Evolutionary conservation across 2,888 invertebrate species (phyloP), one percentile per base, ranked within the genome.

Genomic region (Cyaniris semiargus): DNA sequence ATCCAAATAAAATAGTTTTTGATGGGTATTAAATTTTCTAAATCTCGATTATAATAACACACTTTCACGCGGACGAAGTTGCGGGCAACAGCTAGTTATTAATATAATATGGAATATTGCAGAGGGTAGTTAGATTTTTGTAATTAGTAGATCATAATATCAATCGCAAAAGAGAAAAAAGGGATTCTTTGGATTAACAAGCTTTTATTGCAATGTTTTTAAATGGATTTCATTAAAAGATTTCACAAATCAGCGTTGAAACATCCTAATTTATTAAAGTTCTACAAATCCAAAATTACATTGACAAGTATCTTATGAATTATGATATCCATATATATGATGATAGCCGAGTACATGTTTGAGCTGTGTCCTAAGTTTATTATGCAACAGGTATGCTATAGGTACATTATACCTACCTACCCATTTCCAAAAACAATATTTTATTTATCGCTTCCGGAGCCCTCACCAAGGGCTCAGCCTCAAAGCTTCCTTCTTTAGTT

Each of bases 291-390:
- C 84, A n/a, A n/a, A 96, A 95, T 84, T 90, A 95, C 70, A 94
- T 95, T 76, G 95, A 96, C 74, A 94, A 95, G 79, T 86, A 90
- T 79, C 94, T 95, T 66, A n/a, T n/a, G n/a, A n/a, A n/a, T n/a
- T n/a, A 94, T 94, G 88, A 97, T 98, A 85, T 96, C 97, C n/a
- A n/a, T n/a, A n/a, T n/a, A n/a, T n/a, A 98, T 98, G 98, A n/a
- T n/a, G 97, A 98, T 98, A 81, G 95, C 96, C 80, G 96, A 97
- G 81, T 96, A 95, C 82, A 95, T 97, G 86, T 95, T 95, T 80
- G 87, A 90, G 79, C 87, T 89, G 81, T 94, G 93, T 84, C 95
- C 94, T 1, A 94, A 94, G 80, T 86, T 91, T 79, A 86, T 96
- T 78, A 87, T 95, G 76, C 95, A 96, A 84, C 94, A 96, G 92